Percentiles rank a stretch among this genome's conserved stretches.
Evolutionary conservation across 2,113 vertebrate genomes (phyloP).

Genomic region (Collichthys lucidus): DNA sequence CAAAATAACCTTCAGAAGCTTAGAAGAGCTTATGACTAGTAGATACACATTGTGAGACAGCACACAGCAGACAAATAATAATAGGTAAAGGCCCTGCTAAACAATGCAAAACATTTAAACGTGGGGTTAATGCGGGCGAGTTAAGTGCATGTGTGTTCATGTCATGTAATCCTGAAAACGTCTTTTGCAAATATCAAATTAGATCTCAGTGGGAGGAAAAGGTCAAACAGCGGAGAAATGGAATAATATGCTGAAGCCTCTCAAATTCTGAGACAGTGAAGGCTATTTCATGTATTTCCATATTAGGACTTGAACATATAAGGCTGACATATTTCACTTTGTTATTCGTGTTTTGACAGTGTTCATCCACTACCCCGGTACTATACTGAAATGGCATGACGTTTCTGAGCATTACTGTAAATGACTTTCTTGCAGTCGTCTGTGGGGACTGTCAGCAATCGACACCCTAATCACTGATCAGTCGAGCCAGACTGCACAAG

Average conservation of each 20-base stretch:
- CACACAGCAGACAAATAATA: slow-evolving; percentile 7
- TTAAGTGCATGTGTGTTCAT: neutral
- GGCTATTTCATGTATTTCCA: neutral
- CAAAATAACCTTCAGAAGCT: slow-evolving; percentile 45
- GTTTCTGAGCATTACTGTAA: slow-evolving; percentile 26
- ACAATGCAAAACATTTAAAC: neutral
- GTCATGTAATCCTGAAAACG: neutral
- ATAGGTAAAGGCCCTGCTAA: neutral
- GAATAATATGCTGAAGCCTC: slow-evolving; percentile 1
- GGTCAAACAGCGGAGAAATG: slow-evolving; percentile 10
- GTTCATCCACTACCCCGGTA: neutral
- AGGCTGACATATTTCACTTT: neutral
- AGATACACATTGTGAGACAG: slow-evolving; percentile 29
- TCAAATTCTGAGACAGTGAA: slow-evolving; percentile 1
- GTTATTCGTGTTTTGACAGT: neutral
- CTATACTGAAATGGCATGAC: neutral
- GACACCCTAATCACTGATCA: slow-evolving; percentile 56
- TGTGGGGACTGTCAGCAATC: slow-evolving; percentile 1
- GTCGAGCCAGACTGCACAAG: slow-evolving; percentile 42
- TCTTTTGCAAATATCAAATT: slow-evolving; percentile 2
- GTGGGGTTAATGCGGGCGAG: neutral
- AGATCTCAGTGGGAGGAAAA: slow-evolving; percentile 2
- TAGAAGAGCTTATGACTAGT: slow-evolving; percentile 25
- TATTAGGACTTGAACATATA: neutral
- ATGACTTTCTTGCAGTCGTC: slow-evolving; percentile 22